Base-by-base conservation (phyloP, 2,797 vertebrate genomes). In the Ara ararauna region DNA sequence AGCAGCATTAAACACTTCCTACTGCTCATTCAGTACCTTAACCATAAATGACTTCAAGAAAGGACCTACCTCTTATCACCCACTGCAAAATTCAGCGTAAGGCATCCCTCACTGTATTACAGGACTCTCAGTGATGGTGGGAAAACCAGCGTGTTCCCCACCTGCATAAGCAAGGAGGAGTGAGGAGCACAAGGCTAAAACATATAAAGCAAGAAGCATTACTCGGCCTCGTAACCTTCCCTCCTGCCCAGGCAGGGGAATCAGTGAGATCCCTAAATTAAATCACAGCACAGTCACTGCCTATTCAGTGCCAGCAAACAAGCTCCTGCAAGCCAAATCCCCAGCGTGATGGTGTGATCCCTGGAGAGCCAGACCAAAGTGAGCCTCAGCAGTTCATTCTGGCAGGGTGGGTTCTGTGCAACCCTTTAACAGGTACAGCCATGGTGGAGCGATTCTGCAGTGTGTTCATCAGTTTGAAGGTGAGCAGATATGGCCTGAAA, bases 271-370 rank as follows among this genome's bases (percentile, higher is more conserved):
- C 74, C 83, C 45, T 50, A 50, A 90, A 90, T 85, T 90, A 76
- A 91, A 85, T 91, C 77, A 80, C 85, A 66, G 47, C 8, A 72
- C 58, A 81, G 73, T 93, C 90, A 87, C 45, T 50, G 67, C 82
- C 90, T 74, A 62, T 58, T 72, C 74, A 70, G 45, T 21, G 22
- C 67, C 91, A 87, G 77, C 83, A 87, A 89, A 94, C 91, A 93
- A 85, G 89, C 87, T 89, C 76, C 87, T 82, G 73, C 76, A 79
- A 93, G 87, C 70, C 64, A 80, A 91, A 82, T 72, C 84, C 16
- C 27, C 30, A 0, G 51, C 13, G 0, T 48, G 78, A 93, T 0
- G 1, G 66, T 48, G 64, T 87, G 9, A 76, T 68, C 68, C 79
- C 82, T 6, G 19, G 29, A 4, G 16, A 62, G 67, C 60, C 21